Percentiles rank a stretch among this genome's conserved stretches.
phyloP scores from a whole-genome alignment of 2,888 invertebrate species.

The Rhimphoctona megacephalus region DNA sequence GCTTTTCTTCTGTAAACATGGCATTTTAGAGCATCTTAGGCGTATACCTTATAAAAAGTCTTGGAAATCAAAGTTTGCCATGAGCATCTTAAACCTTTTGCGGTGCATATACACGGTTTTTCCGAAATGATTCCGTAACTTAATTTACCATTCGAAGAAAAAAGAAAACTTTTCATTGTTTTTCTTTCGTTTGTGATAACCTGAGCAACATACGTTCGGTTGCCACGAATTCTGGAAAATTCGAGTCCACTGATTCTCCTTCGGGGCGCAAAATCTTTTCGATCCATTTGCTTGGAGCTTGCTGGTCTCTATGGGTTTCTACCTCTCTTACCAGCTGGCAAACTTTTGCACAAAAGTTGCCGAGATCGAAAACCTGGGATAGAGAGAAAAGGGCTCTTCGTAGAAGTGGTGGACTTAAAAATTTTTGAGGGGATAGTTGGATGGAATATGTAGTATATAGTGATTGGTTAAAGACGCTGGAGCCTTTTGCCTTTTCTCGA shows the following conservation, averaged over 20 bases:
- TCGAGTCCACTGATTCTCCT: constrained; percentile 10
- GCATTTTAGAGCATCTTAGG: neutral
- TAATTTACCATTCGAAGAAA: neutral
- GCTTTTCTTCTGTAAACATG: neutral
- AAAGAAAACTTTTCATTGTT: neutral
- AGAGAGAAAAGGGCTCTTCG: constrained; percentile 23
- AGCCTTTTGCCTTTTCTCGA: constrained; percentile 25
- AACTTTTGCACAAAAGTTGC: constrained; percentile 39
- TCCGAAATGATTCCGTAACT: neutral
- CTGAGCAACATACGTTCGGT: constrained; percentile 8
- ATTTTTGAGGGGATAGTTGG: constrained; percentile 42
- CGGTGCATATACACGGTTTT: neutral
- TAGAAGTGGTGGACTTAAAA: constrained; percentile 43
- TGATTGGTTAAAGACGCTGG: constrained; percentile 33
- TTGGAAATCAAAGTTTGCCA: neutral
- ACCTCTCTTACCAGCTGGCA: constrained; percentile 12
- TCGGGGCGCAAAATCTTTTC: constrained; percentile 47
- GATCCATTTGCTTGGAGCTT: constrained; percentile 50
- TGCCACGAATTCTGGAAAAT: constrained; percentile 16
- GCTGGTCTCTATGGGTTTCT: constrained; percentile 18
- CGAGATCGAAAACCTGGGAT: constrained; percentile 28
- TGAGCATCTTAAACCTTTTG: neutral
- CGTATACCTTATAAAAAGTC: neutral
- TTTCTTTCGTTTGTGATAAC: neutral
- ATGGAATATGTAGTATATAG: constrained; percentile 51